These are phyloP conservation scores for Eurytoma adleriae DNA, from an alignment of 2,888 invertebrate species.

Conservation along the genomic window DNA sequence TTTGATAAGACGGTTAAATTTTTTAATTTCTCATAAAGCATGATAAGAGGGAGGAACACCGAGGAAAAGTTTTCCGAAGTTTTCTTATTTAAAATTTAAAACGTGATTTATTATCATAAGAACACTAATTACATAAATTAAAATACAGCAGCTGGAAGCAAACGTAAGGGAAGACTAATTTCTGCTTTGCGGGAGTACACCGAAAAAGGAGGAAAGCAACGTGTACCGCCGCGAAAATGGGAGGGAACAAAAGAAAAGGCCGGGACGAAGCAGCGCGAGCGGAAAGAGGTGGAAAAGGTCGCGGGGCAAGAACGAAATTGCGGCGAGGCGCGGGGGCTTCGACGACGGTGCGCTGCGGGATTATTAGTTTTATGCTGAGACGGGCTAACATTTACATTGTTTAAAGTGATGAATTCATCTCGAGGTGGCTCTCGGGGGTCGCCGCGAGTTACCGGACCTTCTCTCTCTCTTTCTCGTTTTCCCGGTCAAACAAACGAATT, in stretches of 20 bases:
- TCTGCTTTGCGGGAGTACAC: neutral
- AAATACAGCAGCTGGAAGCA: neutral
- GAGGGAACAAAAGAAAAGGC: neutral
- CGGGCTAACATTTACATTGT: conserved; percentile 75
- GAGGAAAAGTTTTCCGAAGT: too few species aligned
- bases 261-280: too few species aligned
- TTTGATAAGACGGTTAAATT: too few species aligned
- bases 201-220: conserved; percentile 27
- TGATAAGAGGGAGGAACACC: too few species aligned
- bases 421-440: conserved; percentile 63
- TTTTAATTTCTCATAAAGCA: too few species aligned
- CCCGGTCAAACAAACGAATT: conserved; percentile 62
- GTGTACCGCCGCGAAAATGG: conserved; percentile 47
- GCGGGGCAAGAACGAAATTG: conserved; percentile 70
- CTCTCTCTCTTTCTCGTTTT: conserved; percentile 7
- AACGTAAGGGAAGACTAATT: conserved; percentile 2
- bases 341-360: conserved; percentile 44
- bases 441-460: conserved; percentile 7
- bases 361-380: conserved; percentile 72
- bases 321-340: conserved; percentile 67
- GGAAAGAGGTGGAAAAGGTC: conserved; percentile 66
- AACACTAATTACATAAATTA: conserved; percentile 4
- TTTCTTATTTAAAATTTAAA: too few species aligned
- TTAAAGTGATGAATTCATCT: conserved; percentile 74
- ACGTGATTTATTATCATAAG: too few species aligned